phyloP scores from a whole-genome alignment of 2,797 vertebrate genomes.

The Glossophaga mutica region DNA sequence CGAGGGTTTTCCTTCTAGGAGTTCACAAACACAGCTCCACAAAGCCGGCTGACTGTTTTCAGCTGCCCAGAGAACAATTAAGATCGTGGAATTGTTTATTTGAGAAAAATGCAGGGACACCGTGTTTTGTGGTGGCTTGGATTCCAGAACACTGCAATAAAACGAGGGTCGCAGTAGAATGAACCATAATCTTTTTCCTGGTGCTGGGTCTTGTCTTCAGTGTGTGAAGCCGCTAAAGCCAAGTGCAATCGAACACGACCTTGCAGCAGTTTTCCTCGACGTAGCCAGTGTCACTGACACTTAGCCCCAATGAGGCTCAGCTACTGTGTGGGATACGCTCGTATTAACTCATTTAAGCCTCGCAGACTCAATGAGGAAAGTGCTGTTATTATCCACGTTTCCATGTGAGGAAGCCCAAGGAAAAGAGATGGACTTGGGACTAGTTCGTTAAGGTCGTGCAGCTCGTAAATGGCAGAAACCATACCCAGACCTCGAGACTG shows the following conservation, averaged over 20 bases:
- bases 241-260: background rate
- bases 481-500: background rate
- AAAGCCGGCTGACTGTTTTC: background rate
- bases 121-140: background rate
- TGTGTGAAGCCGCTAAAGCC: background rate
- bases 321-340: background rate
- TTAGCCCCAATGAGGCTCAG: background rate
- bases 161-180: accelerated
- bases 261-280: background rate
- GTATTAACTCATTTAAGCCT: background rate
- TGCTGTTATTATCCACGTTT: background rate
- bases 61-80: background rate
- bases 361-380: background rate
- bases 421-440: background rate
- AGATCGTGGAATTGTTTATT: background rate
- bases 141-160: background rate
- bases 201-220: background rate
- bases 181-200: too few relatives aligned
- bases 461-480: background rate
- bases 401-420: background rate
- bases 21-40: background rate
- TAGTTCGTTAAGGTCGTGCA: background rate
- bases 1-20: background rate
- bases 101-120: background rate
- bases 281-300: background rate